Evolutionary conservation across 2,888 invertebrate species (phyloP).

Genomic region (Incurvaria masculella): DNA sequence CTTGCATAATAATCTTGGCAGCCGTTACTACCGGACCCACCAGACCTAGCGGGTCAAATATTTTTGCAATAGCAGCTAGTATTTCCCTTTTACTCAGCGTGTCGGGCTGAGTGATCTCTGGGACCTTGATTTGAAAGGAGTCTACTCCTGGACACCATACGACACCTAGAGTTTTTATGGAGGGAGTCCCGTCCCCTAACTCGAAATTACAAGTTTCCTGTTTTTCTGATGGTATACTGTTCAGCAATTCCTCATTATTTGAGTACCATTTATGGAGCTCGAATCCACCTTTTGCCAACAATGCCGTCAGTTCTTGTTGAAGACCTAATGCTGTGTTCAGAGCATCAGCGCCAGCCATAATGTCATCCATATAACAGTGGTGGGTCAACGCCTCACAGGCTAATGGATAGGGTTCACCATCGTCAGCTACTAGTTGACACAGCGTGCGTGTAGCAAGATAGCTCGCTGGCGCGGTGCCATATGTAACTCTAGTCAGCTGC

Average conservation of each 20-base stretch:
- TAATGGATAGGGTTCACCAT: constrained; percentile 5
- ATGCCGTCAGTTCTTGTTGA: constrained; percentile 4
- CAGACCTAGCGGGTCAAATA: constrained; percentile 18
- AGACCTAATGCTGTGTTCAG: constrained; percentile 6
- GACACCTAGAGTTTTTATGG: background rate
- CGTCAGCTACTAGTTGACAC: constrained; percentile 13
- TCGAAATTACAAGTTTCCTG: background rate
- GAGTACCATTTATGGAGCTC: constrained; percentile 13
- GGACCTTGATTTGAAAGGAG: background rate
- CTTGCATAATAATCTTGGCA: constrained; percentile 14
- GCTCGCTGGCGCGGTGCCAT: constrained; percentile 11
- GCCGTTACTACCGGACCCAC: constrained; percentile 11
- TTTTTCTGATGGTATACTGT: constrained; percentile 7
- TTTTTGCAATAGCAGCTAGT: constrained; percentile 14
- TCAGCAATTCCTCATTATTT: constrained; percentile 14
- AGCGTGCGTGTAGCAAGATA: constrained; percentile 15
- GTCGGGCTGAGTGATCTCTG: background rate
- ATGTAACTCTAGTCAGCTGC: background rate
- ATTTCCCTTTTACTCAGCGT: constrained; percentile 11
- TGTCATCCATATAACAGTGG: constrained; percentile 17
- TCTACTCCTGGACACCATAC: background rate
- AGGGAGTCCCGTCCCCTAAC: background rate
- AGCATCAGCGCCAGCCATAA: constrained; percentile 11
- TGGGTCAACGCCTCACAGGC: constrained; percentile 8
- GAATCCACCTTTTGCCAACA: constrained; percentile 12